phyloP scores from a whole-genome alignment of 2,888 invertebrate species.

The Diarsia mendica region DNA sequence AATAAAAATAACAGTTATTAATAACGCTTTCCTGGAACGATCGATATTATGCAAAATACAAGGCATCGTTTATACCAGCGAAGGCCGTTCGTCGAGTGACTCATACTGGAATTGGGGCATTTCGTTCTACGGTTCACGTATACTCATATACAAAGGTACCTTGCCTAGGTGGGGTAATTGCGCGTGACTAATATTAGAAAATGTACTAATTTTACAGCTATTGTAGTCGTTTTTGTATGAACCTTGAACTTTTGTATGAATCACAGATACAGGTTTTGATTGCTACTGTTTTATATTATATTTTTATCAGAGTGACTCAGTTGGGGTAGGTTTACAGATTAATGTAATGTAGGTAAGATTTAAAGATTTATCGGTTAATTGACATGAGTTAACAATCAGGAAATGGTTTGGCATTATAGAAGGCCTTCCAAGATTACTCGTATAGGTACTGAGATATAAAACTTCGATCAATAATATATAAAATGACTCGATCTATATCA shows the following conservation, averaged over 20 bases:
- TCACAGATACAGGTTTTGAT: slow-evolving; percentile 48
- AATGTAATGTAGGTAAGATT: not conserved
- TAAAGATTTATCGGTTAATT: slow-evolving; percentile 21
- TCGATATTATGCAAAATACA: slow-evolving; percentile 85
- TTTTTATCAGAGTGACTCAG: slow-evolving; percentile 44
- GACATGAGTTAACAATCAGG: slow-evolving; percentile 7
- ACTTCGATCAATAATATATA: too few species aligned
- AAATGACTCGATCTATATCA: not conserved
- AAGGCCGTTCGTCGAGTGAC: slow-evolving; percentile 79
- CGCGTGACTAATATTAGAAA: slow-evolving; percentile 79
- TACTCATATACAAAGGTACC: slow-evolving; percentile 16
- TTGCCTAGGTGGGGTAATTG: slow-evolving; percentile 69
- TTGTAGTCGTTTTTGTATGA: slow-evolving; percentile 59
- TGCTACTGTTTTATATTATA: slow-evolving; percentile 31
- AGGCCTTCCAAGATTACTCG: slow-evolving; percentile 6
- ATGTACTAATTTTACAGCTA: slow-evolving; percentile 72
- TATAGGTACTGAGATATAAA: not conserved
- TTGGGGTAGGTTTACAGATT: slow-evolving; percentile 46
- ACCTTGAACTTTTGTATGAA: slow-evolving; percentile 53
- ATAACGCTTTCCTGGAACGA: slow-evolving; percentile 74
- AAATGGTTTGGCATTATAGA: not conserved
- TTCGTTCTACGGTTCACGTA: slow-evolving; percentile 66
- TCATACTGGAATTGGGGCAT: slow-evolving; percentile 82
- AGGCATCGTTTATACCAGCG: slow-evolving; percentile 79
- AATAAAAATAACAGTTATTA: slow-evolving; percentile 65